Conservation (phyloP, 2,888 invertebrate species). For the Athetis lepigone region DNA sequence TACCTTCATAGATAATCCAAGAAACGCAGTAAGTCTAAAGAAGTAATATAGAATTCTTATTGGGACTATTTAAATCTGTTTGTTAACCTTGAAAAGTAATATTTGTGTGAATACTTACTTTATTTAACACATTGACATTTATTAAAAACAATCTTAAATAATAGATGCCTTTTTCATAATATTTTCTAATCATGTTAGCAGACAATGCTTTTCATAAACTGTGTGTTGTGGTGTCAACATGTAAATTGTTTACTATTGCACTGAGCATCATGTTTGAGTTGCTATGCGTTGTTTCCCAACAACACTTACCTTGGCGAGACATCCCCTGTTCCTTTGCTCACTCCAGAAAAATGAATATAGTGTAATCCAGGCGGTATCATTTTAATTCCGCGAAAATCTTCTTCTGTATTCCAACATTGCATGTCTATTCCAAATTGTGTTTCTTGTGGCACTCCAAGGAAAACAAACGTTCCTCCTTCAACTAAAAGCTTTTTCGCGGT, state of each 20-base stretch:
- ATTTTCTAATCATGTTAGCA: neutral
- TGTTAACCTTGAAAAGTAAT: conserved; percentile 28
- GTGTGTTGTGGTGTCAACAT: conserved; percentile 20
- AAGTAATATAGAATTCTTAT: neutral
- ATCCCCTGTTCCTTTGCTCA: conserved; percentile 91
- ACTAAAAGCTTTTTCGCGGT: conserved; percentile 94
- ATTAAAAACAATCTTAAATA: neutral
- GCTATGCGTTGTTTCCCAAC: neutral
- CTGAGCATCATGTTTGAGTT: conserved; percentile 1
- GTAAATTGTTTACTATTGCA: conserved; percentile 16
- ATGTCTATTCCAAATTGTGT: conserved; percentile 99
- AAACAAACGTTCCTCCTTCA: conserved; percentile 95
- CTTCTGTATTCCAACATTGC: conserved; percentile 95
- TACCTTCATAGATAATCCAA: neutral
- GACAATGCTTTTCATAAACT: neutral
- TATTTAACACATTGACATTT: neutral
- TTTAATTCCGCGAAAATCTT: conserved; percentile 98
- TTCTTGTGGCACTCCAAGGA: conserved; percentile 96
- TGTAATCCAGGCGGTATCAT: conserved; percentile 99
- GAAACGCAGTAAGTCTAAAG: neutral
- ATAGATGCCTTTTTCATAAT: neutral
- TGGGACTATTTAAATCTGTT: neutral
- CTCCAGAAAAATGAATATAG: conserved; percentile 96
- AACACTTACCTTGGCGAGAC: conserved; percentile 91
- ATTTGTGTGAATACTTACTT: neutral